These are phyloP conservation scores for Macrosoma leucophasiata DNA, from an alignment of 2,888 invertebrate genomes.

Conservation along the genomic window DNA sequence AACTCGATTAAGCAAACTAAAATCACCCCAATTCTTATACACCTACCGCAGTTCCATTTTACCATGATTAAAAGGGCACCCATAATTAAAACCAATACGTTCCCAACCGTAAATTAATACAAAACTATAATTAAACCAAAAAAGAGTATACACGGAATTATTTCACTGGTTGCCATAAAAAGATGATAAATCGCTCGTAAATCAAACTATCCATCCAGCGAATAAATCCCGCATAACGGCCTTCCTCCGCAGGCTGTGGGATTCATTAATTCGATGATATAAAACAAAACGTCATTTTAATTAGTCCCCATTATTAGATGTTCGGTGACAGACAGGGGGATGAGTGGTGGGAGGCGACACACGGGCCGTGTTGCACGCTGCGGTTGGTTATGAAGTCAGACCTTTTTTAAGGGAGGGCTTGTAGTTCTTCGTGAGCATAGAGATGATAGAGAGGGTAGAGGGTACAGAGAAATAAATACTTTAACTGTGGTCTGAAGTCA, in stretches of 20 bases:
- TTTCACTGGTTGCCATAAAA: conserved; percentile 44
- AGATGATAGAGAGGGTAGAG: no score
- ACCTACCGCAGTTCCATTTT: no score
- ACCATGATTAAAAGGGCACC: no score
- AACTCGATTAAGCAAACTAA: no score
- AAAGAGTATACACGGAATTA: conserved; percentile 36
- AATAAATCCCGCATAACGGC: conserved; percentile 18
- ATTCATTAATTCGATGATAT: conserved; percentile 31
- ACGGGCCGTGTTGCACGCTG: no score
- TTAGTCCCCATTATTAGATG: conserved; percentile 32
- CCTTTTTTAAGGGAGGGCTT: no score
- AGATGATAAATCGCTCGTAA: conserved; percentile 53
- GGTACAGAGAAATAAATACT: no score
- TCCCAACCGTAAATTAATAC: conserved; percentile 14
- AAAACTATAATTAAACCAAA: conserved; percentile 33
- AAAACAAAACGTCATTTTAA: conserved; percentile 35
- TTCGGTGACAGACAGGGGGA: conserved; percentile 31
- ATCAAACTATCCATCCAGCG: conserved; percentile 48
- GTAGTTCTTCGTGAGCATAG: no score
- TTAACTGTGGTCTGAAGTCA: no score
- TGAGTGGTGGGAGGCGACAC: conserved; percentile 22
- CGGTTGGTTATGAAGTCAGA: no score
- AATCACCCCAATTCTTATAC: no score
- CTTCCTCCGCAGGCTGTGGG: conserved; percentile 18
- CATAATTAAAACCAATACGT: no score